Percentiles rank a stretch among this genome's conserved stretches.
Conservation (phyloP, 2,797 vertebrate species). For the Aphelocoma californica region DNA sequence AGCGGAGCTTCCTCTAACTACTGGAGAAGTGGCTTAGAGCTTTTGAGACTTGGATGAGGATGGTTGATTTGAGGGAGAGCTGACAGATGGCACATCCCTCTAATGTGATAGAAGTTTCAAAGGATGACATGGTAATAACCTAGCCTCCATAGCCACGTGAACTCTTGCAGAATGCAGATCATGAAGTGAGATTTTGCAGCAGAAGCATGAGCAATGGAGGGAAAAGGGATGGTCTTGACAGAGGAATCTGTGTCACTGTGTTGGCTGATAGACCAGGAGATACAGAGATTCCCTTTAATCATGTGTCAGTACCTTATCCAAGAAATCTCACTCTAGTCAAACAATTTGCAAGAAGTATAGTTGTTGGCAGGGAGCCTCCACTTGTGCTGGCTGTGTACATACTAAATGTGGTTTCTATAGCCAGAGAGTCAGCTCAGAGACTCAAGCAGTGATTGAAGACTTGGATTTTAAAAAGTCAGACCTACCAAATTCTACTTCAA, state of each 20-base stretch:
- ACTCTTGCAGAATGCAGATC: constrained; percentile 74
- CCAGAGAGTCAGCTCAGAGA: constrained; percentile 76
- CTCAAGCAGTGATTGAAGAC: constrained; percentile 80
- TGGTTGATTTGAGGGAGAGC: constrained; percentile 87
- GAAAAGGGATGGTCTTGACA: constrained; percentile 64
- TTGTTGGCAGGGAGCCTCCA: constrained; percentile 84
- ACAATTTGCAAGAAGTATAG: constrained; percentile 84
- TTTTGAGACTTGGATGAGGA: constrained; percentile 85
- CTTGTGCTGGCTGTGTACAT: constrained; percentile 78
- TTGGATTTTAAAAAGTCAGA: constrained; percentile 75
- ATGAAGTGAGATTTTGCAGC: constrained; percentile 79
- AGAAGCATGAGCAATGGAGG: constrained; percentile 69
- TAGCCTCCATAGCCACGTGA: constrained; percentile 74
- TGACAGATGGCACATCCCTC: constrained; percentile 86
- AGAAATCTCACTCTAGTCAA: constrained; percentile 84
- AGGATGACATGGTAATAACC: constrained; percentile 74
- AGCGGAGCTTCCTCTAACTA: constrained; percentile 82
- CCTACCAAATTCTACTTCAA: constrained; percentile 77
- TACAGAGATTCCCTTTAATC: constrained; percentile 79
- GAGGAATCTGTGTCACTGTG: constrained; percentile 54
- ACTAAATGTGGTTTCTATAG: constrained; percentile 71
- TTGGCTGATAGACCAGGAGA: constrained; percentile 80
- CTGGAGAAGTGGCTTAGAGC: constrained; percentile 84
- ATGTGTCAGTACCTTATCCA: constrained; percentile 83
- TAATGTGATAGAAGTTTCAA: constrained; percentile 83